These are phyloP conservation scores for Montipora cactus DNA, from an alignment of 64 coral and sea anemone genomes.

Conservation along the genomic window DNA sequence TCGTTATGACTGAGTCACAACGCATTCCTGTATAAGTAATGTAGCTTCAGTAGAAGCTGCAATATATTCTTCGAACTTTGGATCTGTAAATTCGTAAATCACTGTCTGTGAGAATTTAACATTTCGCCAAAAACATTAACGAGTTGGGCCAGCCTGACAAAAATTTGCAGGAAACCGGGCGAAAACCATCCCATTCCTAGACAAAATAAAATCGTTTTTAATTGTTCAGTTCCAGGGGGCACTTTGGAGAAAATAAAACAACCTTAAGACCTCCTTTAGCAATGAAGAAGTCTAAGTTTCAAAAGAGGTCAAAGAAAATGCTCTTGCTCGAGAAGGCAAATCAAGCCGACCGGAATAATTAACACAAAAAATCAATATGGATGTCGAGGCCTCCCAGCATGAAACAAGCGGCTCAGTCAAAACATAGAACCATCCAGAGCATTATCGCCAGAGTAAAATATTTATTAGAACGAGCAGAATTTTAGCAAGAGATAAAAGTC, in stretches of 20 bases:
- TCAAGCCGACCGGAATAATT: neutral
- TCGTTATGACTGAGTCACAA: neutral
- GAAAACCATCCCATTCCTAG: neutral
- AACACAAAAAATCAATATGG: neutral
- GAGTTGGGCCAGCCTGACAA: neutral
- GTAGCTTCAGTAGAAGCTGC: neutral
- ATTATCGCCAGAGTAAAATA: constrained; percentile 6
- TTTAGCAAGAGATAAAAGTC: constrained; percentile 9
- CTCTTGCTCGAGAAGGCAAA: neutral
- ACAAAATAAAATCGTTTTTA: constrained; percentile 3
- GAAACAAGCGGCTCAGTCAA: neutral
- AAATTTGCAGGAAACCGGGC: no score
- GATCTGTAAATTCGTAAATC: no score
- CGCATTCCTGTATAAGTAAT: neutral
- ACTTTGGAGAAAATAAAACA: neutral
- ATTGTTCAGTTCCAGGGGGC: neutral
- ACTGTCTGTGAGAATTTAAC: neutral
- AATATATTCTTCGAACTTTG: no score
- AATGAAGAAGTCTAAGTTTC: no score
- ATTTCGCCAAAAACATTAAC: constrained; percentile 1
- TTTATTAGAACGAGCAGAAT: neutral
- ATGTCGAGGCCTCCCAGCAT: neutral
- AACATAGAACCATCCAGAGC: constrained; percentile 8
- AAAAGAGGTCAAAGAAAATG: neutral
- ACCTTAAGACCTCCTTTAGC: no score